A percentile compares a stretch with the other conserved stretches of the same genome.
Evolutionary conservation across 1,140 invertebrate species (phyloP).

Genomic region (Dinoponera quadriceps): DNA sequence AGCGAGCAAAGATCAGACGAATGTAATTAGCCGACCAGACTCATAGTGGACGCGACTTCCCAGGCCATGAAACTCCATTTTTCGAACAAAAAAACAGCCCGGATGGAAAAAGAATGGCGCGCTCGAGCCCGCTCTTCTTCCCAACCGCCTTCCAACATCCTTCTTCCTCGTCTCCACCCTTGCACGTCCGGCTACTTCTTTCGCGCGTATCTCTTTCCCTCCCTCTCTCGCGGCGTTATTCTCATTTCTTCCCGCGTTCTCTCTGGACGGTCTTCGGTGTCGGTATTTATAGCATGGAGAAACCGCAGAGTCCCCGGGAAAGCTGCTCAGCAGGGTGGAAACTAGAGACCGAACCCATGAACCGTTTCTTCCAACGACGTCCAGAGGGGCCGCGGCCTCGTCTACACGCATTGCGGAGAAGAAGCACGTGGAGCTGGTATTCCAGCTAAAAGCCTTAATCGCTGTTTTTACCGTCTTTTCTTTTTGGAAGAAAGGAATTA

Average conservation of each 20-base stretch:
- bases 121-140: conserved; percentile 37
- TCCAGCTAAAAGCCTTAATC: conserved; percentile 76
- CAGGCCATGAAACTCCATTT: conserved; percentile 73
- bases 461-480: conserved; percentile 58
- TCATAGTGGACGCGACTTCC: conserved; percentile 35
- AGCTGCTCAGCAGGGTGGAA: conserved; percentile 74
- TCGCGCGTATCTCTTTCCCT: conserved; percentile 31
- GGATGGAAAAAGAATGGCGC: conserved; percentile 49
- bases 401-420: conserved; percentile 56
- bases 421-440: conserved; percentile 46
- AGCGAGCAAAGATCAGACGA: conserved; percentile 47
- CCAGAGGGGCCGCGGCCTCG: conserved; percentile 41
- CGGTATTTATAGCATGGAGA: conserved; percentile 76
- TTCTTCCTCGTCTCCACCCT: conserved; percentile 61
- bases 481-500: conserved; percentile 62
- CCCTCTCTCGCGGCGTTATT: conserved; percentile 3
- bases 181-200: conserved; percentile 54
- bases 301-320: conserved; percentile 69
- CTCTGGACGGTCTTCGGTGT: conserved; percentile 62
- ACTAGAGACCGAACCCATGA: conserved; percentile 69
- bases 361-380: conserved; percentile 69
- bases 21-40: conserved; percentile 71
- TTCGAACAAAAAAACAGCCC: conserved; percentile 62
- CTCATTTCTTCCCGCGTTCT: conserved; percentile 35
- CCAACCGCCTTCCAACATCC: conserved; percentile 54